phyloP scores from a whole-genome alignment of 1,140 invertebrate genomes.

The Eupristina koningsbergeri region DNA sequence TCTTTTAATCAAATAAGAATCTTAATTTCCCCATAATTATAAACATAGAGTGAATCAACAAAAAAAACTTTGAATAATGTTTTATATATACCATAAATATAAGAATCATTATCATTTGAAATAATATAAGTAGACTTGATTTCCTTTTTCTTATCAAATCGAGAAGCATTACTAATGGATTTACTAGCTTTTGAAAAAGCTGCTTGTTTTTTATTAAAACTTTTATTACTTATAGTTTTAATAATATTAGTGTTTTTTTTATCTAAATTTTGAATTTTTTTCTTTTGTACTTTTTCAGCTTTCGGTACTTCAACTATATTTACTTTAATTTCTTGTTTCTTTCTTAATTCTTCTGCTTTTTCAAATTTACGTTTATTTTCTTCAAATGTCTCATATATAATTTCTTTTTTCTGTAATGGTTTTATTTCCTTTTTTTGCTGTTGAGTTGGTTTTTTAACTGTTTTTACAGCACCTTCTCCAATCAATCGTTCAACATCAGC shows the following conservation, averaged over 20 bases:
- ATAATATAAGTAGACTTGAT: constrained; percentile 18
- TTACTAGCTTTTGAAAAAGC: neutral
- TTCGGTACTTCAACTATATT: constrained; percentile 6
- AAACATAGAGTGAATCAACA: too few species aligned
- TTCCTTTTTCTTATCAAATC: constrained; percentile 19
- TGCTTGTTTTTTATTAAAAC: neutral
- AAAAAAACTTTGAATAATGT: too few species aligned
- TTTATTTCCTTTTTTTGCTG: constrained; percentile 13
- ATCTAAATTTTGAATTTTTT: neutral
- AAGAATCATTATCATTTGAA: constrained; percentile 28
- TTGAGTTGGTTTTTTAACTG: constrained; percentile 65
- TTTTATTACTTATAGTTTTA: neutral
- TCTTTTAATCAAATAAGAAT: too few species aligned
- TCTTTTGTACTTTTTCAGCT: constrained; percentile 21
- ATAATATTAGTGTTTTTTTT: neutral
- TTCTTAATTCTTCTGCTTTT: neutral
- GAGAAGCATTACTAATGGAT: neutral
- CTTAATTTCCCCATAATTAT: too few species aligned
- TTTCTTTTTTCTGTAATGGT: constrained; percentile 26
- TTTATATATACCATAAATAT: constrained; percentile 28
- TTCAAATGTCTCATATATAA: constrained; percentile 31
- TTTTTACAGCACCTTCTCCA: constrained; percentile 70
- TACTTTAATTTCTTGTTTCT: neutral
- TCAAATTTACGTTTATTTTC: neutral
- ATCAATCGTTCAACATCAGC: constrained; percentile 70